phyloP scores from a whole-genome alignment of 2,113 vertebrate species.

The Leucopsar rothschildi region DNA sequence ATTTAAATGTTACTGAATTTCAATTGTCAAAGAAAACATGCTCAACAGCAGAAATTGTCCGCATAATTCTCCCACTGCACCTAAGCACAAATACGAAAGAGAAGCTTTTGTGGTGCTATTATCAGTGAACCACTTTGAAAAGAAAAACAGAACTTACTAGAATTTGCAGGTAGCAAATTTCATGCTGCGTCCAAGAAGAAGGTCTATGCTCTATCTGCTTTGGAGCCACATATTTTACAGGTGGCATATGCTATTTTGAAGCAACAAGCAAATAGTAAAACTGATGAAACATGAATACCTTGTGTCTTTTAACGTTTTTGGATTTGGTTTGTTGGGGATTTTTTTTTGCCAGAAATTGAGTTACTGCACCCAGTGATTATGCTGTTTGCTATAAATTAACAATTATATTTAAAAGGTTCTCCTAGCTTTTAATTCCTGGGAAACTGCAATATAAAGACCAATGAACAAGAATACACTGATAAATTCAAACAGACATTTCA shows the following conservation, averaged over 20 bases:
- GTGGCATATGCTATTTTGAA: background rate
- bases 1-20: background rate
- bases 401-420: background rate
- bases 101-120: background rate
- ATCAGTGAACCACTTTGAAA: background rate
- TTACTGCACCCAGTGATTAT: background rate
- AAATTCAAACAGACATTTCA: conserved; percentile 53
- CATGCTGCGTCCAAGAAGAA: background rate
- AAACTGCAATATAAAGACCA: conserved; percentile 20
- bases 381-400: background rate
- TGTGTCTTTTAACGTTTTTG: background rate
- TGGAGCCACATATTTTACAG: background rate
- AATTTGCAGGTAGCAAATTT: background rate
- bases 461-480: background rate
- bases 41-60: background rate
- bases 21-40: background rate
- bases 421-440: background rate
- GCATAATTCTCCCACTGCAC: background rate
- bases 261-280: background rate
- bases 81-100: background rate
- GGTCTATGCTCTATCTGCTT: background rate
- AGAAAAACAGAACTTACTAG: background rate
- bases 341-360: background rate
- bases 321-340: fast-evolving
- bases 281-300: background rate